Evolutionary conservation across 2,797 vertebrate species (phyloP).

Genomic region (Sebastes paucispinis): DNA sequence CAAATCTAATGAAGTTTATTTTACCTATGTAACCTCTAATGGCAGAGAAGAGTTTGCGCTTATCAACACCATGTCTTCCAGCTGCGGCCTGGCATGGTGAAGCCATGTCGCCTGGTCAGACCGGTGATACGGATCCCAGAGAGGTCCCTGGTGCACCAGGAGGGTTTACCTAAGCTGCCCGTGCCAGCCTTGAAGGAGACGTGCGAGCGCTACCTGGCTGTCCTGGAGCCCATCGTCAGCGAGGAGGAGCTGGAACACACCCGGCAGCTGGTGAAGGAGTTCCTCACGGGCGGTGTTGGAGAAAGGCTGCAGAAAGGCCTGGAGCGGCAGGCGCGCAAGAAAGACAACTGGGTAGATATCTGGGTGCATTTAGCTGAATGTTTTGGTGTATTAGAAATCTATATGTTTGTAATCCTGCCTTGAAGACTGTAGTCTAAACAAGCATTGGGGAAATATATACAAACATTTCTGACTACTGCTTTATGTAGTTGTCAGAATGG

Average conservation of each 20-base stretch:
- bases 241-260: slow-evolving; percentile 91
- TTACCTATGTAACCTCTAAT: neutral
- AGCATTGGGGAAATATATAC: neutral
- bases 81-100: slow-evolving; percentile 74
- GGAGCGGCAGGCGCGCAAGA: slow-evolving; percentile 90
- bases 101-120: slow-evolving; percentile 82
- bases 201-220: slow-evolving; percentile 87
- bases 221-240: slow-evolving; percentile 90
- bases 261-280: slow-evolving; percentile 85
- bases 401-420: neutral
- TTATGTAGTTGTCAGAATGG: slow-evolving; percentile 91
- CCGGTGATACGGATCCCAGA: slow-evolving; percentile 77
- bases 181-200: slow-evolving; percentile 92
- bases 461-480: slow-evolving; percentile 2
- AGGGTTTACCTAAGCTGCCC: slow-evolving; percentile 88
- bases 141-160: slow-evolving; percentile 87
- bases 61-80: slow-evolving; percentile 28
- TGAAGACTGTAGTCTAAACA: neutral
- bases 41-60: neutral
- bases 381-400: neutral
- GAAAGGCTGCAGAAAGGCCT: slow-evolving; percentile 93
- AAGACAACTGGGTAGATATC: slow-evolving; percentile 92
- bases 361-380: neutral
- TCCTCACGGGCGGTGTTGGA: slow-evolving; percentile 89
- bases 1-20: too few species aligned